phyloP scores from a whole-genome alignment of 2,113 vertebrate species.

The Turdus rufiventris region DNA sequence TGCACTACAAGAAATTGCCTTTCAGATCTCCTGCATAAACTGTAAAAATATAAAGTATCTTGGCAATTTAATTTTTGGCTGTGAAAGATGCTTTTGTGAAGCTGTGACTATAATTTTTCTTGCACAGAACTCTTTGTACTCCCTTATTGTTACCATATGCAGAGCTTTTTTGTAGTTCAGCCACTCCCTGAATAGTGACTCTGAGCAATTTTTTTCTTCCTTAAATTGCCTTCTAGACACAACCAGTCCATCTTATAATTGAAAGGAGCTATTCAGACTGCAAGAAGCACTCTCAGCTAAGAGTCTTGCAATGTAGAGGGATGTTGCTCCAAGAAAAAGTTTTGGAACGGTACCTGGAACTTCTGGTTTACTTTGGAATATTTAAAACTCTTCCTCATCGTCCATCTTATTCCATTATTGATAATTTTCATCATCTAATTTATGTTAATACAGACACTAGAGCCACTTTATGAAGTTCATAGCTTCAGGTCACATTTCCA shows the following conservation, averaged over 20 bases:
- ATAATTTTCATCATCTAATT: not conserved
- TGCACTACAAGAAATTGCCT: not conserved
- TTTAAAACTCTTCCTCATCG: not conserved
- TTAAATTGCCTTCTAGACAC: not conserved
- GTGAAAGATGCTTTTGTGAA: slow-evolving; percentile 27
- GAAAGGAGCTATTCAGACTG: not conserved
- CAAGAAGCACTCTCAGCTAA: not conserved
- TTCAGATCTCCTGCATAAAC: not conserved
- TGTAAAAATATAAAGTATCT: not conserved
- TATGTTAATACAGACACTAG: not conserved
- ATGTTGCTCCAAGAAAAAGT: not conserved
- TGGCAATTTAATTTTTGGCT: slow-evolving; percentile 29
- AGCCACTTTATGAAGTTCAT: not conserved
- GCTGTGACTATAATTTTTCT: slow-evolving; percentile 28
- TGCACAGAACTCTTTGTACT: slow-evolving; percentile 8
- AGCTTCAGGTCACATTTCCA: not conserved
- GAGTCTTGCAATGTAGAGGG: not conserved
- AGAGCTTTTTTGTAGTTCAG: not conserved
- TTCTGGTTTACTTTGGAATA: not conserved
- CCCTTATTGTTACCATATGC: slow-evolving; percentile 49
- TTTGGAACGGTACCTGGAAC: not conserved
- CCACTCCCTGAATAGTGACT: not conserved
- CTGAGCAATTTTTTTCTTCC: not conserved
- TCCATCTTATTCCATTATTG: not conserved
- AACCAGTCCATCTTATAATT: not conserved